Conservation (phyloP, 2,797 vertebrate species). For the Diceros bicornis region DNA sequence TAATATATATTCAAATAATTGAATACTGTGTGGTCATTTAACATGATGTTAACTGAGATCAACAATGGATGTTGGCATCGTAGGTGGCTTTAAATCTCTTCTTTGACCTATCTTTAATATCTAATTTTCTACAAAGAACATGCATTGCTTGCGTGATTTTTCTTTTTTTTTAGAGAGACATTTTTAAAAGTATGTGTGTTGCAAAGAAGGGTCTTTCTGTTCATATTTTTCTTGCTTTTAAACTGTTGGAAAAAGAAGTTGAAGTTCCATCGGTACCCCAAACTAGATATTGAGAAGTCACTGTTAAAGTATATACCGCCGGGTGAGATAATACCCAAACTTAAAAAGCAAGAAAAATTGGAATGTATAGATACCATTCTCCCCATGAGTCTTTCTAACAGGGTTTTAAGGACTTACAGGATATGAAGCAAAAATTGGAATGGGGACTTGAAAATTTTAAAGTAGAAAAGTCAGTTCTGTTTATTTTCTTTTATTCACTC, state of each 20-base stretch:
- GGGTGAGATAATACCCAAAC: slow-evolving; percentile 19
- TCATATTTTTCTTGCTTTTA: slow-evolving; percentile 44
- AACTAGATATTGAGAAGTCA: slow-evolving; percentile 47
- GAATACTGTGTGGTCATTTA: not conserved
- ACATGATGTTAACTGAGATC: not conserved
- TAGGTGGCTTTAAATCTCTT: not conserved
- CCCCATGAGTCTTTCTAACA: not conserved
- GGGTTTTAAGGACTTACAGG: not conserved
- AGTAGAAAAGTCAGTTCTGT: not conserved
- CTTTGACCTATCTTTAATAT: not conserved
- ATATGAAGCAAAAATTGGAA: not conserved
- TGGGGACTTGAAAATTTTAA: not conserved
- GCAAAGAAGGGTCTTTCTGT: not conserved
- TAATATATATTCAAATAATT: slow-evolving; percentile 31
- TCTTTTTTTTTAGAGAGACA: not conserved
- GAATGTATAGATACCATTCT: not conserved
- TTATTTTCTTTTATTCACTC: not conserved
- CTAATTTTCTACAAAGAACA: not conserved
- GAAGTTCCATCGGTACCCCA: not conserved
- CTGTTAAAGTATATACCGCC: slow-evolving; percentile 24
- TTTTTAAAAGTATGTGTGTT: not conserved
- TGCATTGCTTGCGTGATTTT: not conserved
- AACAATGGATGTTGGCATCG: not conserved
- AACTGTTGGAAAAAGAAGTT: not conserved
- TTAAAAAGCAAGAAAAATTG: slow-evolving; percentile 29